A percentile compares a stretch with the other conserved stretches of the same genome.
phyloP scores from a whole-genome alignment of 2,797 vertebrate genomes.

The Pseudochirops cupreus region DNA sequence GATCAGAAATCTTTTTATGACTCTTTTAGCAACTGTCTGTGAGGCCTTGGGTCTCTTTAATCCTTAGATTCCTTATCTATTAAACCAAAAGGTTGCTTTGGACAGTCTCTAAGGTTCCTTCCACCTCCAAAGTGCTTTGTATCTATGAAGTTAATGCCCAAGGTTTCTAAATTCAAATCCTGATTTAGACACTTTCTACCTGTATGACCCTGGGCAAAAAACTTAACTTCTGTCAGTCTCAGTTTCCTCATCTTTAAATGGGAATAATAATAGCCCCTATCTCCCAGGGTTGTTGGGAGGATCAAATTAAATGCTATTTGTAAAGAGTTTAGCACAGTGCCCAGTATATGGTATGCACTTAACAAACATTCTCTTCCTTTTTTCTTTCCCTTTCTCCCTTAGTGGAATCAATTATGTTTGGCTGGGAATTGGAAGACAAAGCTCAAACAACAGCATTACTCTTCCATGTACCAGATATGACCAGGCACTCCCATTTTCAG shows the following conservation, averaged over 20 bases:
- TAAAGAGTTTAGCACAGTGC: neutral
- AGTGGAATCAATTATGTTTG: neutral
- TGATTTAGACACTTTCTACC: neutral
- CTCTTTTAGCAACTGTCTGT: neutral
- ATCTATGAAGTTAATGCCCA: rapidly evolving
- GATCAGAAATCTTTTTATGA: neutral
- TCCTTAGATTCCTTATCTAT: neutral
- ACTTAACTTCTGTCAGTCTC: neutral
- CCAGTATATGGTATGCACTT: neutral
- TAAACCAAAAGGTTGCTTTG: neutral
- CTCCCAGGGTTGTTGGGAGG: neutral
- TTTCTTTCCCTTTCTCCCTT: neutral
- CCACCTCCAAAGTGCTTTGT: neutral
- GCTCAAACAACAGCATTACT: neutral
- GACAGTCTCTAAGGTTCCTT: neutral
- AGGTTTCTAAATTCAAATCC: neutral
- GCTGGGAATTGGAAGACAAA: neutral
- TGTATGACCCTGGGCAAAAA: neutral
- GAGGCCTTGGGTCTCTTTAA: neutral
- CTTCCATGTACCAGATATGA: neutral
- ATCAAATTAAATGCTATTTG: neutral
- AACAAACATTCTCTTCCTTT: neutral
- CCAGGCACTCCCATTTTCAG: too few relatives aligned
- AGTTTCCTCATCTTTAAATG: neutral
- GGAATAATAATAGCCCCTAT: neutral